phyloP scores from a whole-genome alignment of 2,113 vertebrate species.

The Todiramphus saurophagus region DNA sequence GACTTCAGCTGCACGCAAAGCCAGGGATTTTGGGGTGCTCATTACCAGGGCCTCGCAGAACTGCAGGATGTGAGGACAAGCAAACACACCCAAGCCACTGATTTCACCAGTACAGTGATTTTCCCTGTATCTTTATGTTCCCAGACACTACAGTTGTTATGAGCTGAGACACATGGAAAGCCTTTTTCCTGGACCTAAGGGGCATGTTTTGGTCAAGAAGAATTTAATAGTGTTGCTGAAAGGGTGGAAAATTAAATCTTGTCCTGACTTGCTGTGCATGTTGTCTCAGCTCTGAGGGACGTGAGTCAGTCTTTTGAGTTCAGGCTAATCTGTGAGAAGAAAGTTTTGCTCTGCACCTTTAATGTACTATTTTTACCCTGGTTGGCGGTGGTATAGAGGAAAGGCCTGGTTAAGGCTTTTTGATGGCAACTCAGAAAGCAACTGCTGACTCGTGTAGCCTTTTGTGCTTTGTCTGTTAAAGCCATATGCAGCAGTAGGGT shows the following conservation, averaged over 20 bases:
- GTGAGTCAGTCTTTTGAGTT: not conserved
- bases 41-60: not conserved
- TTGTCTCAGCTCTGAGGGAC: not conserved
- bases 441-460: accelerated
- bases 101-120: not conserved
- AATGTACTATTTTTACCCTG: not conserved
- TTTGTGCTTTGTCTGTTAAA: not conserved
- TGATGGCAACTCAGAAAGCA: not conserved
- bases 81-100: not conserved
- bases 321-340: not conserved
- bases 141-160: not conserved
- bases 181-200: not conserved
- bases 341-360: not conserved
- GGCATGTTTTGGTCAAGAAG: not conserved
- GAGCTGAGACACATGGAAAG: not conserved
- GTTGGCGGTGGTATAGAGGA: not conserved
- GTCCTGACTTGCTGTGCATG: accelerated
- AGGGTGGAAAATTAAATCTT: not conserved
- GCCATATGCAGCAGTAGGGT: too few species aligned
- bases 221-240: not conserved
- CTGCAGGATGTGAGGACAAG: not conserved
- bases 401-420: not conserved
- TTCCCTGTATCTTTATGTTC: not conserved
- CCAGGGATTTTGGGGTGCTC: not conserved
- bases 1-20: not conserved